phyloP scores from a whole-genome alignment of 2,797 vertebrate species.

The Bovichtus variegatus region DNA sequence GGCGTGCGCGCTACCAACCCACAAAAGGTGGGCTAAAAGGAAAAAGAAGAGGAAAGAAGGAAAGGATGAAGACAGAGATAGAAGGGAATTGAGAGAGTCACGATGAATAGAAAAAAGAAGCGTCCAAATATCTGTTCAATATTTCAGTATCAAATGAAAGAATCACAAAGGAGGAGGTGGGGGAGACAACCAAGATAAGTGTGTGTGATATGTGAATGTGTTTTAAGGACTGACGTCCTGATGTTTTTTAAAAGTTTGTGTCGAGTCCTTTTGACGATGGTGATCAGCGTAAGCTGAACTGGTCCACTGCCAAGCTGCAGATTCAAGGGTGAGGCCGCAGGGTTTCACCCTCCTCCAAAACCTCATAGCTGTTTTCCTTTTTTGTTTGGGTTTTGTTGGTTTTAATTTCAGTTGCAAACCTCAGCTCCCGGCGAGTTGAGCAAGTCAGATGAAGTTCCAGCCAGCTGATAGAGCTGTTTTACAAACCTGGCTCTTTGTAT shows the following conservation, averaged over 20 bases:
- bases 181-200: conserved; percentile 84
- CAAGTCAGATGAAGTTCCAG: conserved; percentile 69
- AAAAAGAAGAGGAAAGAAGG: conserved; percentile 78
- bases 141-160: conserved; percentile 85
- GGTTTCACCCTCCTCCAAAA: conserved; percentile 83
- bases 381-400: conserved; percentile 60
- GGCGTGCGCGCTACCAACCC: conserved; percentile 96
- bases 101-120: conserved; percentile 79
- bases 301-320: conserved; percentile 87
- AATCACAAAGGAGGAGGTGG: conserved; percentile 82
- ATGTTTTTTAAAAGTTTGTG: conserved; percentile 88
- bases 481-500: conserved; percentile 74
- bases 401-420: conserved; percentile 75
- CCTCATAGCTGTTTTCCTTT: conserved; percentile 79
- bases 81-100: conserved; percentile 80
- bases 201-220: conserved; percentile 88
- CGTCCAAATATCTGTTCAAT: conserved; percentile 86
- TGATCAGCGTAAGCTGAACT: conserved; percentile 86
- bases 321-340: conserved; percentile 78
- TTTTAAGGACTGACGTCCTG: conserved; percentile 87
- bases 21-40: conserved; percentile 94
- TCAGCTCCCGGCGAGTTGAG: conserved; percentile 82
- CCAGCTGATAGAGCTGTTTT: conserved; percentile 74
- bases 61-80: conserved; percentile 83
- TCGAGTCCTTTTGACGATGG: conserved; percentile 85